Evolutionary conservation across 1,140 invertebrate species (phyloP), one percentile per base, ranked within the genome.

Genomic region (Zophobas morio): DNA sequence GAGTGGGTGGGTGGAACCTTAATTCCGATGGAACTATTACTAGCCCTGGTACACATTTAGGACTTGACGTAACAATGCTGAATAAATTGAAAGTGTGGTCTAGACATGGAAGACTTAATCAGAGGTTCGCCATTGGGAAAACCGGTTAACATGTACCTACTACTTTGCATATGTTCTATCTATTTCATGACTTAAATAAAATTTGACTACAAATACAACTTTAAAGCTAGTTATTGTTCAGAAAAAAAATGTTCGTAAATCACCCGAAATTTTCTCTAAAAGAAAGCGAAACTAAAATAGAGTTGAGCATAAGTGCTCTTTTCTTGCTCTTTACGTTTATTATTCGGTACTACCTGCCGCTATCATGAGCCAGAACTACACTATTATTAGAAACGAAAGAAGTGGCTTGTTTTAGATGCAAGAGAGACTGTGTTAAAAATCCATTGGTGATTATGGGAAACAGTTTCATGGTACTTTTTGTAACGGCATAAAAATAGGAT

Each of bases 321-420:
- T 20, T 20, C 20, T 20, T 20, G 20, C 20, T 20, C 20, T 20
- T 20, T 20, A 20, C 20, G 20, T 20, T 46, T 46, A 46, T 4
- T 46, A 46, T 20, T 20, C 42, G 8, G 8, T 3, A 40, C 57
- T 8, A 63, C 20, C 54, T 46, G 42, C 33, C 37, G 33, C 57
- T 37, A 63, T n/a, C 57, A 63, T 20, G 20, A 20, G 33, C 20
- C 37, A 32, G 1, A 66, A 66, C 20, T 42, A 66, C 60, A 39
- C 60, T 1, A 39, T 66, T 0, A 66, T 66, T 20, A 66, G 60
- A 66, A 66, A 66, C 8, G 37, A 40, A 42, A 40, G 32, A 42
- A 42, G 37, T n/a, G 60, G 60, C n/a, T 39, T 66, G 1, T 66
- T 33, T 42, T 66, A 42, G 60, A 66, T 20, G 60, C 60, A 8